Base-by-base conservation (phyloP, 2,797 vertebrate species). In the Diplodus puntazzo region DNA sequence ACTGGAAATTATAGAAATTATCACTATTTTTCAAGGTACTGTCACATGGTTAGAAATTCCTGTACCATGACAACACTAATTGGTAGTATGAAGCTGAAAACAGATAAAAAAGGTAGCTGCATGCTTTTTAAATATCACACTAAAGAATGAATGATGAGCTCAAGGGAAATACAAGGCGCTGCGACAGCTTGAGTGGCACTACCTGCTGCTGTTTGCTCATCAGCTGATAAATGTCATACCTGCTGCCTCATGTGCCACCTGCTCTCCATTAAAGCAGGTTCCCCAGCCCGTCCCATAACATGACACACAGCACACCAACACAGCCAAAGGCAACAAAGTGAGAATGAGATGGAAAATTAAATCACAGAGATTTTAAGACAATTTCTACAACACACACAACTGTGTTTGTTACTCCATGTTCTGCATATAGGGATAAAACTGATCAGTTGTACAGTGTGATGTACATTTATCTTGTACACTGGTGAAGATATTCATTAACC, bases 191-290 rank as follows among this genome's bases (percentile, higher is more conserved):
- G 79, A 85, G 58, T 58, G 73, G 30, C 45, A 5, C 66, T 21
- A 21, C 90, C 85, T 69, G 79, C 83, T 89, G 87, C 72, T 69
- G 73, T 66, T 75, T 70, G 77, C 23, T 74, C 71, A 67, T 73
- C 75, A 81, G 81, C 69, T 80, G 34, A 65, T 13, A 87, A 90
- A 89, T 88, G 83, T 84, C 89, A 90, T 27, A 71, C 75, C 86
- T 74, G 82, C 82, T 64, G 81, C 84, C 80, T 79, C 52, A 1
- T 69, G 66, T 25, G 68, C 64, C 83, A 84, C 80, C 80, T 71
- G 84, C 72, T 60, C 62, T 39, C 62, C 45, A 30, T 34, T 75
- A 57, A n/a, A 69, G 30, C 53, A 34, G 49, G 12, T 69, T 65
- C 60, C 45, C 3, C 50, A 14, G 11, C n/a, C 11, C 49, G 52